Evolutionary conservation across 2,797 vertebrate species (phyloP).

Genomic region (Microctenopoma stevenorrisi): DNA sequence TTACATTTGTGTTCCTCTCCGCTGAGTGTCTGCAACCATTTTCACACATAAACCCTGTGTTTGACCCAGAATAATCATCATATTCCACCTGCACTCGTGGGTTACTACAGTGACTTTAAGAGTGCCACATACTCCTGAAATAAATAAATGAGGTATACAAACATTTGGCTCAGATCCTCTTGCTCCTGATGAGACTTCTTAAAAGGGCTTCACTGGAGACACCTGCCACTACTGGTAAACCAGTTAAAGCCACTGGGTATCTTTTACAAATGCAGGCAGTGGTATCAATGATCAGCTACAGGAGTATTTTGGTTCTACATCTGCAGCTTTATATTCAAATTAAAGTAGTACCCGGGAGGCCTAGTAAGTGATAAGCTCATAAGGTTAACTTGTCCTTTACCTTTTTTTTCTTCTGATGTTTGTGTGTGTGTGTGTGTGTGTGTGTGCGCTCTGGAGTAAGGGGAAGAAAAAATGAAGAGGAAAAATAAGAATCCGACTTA

Average conservation of each 20-base stretch:
- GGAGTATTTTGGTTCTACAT: neutral
- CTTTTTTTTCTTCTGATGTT: too few relatives aligned
- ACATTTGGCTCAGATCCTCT: neutral
- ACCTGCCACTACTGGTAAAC: neutral
- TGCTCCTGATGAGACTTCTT: neutral
- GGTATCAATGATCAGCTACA: neutral
- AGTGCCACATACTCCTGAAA: conserved; percentile 1
- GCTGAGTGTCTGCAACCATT: conserved; percentile 44
- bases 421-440: too few relatives aligned
- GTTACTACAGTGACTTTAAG: conserved; percentile 23
- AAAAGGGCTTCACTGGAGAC: neutral
- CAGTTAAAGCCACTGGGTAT: neutral
- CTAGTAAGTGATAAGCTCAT: neutral
- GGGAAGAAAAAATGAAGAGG: neutral
- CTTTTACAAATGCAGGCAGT: neutral
- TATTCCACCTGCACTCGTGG: conserved; percentile 26
- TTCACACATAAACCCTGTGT: conserved; percentile 35
- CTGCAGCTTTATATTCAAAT: neutral
- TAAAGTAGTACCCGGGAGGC: neutral
- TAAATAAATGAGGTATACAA: neutral
- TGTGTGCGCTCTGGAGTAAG: neutral
- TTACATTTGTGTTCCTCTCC: conserved; percentile 62
- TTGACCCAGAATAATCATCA: conserved; percentile 41
- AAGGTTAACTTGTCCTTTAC: too few relatives aligned
- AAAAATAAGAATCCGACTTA: too few relatives aligned